phyloP scores from a whole-genome alignment of 2,888 invertebrate species.

The Hartigia nigra region DNA sequence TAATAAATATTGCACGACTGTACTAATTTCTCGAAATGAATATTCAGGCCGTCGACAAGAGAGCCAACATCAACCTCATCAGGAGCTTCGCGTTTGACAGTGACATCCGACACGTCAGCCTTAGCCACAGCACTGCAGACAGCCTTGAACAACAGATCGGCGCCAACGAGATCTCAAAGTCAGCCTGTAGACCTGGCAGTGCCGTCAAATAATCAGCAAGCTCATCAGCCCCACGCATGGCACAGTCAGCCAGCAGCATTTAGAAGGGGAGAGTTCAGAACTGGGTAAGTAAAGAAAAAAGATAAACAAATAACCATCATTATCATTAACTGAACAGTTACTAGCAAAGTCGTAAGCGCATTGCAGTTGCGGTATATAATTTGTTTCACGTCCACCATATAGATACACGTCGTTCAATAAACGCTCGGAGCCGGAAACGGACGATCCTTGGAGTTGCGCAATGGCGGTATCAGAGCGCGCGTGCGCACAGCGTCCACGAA shows the following conservation, averaged over 20 bases:
- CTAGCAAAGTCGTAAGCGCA: not conserved
- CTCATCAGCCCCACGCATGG: constrained; percentile 50
- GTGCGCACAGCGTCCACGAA: constrained; percentile 48
- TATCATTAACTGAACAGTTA: not conserved
- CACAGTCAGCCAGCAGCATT: constrained; percentile 62
- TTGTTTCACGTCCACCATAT: not conserved
- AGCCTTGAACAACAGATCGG: constrained; percentile 53
- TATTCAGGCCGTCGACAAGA: constrained; percentile 52
- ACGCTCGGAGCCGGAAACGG: constrained; percentile 57
- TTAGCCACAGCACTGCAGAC: constrained; percentile 57
- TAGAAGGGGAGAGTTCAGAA: constrained; percentile 59
- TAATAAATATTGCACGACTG: not conserved
- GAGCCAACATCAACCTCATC: constrained; percentile 58
- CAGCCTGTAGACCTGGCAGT: constrained; percentile 66
- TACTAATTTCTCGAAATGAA: not conserved
- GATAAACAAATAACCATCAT: not conserved
- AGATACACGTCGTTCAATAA: constrained; percentile 63
- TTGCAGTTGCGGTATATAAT: not conserved
- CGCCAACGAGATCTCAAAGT: constrained; percentile 66
- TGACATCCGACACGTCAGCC: constrained; percentile 59
- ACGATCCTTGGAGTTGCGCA: constrained; percentile 60
- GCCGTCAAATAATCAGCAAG: constrained; percentile 32
- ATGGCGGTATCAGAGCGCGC: constrained; percentile 47
- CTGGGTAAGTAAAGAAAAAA: constrained; percentile 45
- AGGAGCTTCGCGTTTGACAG: constrained; percentile 57